Evolutionary conservation across 2,888 invertebrate species (phyloP).

Genomic region (Protophormia terraenovae): DNA sequence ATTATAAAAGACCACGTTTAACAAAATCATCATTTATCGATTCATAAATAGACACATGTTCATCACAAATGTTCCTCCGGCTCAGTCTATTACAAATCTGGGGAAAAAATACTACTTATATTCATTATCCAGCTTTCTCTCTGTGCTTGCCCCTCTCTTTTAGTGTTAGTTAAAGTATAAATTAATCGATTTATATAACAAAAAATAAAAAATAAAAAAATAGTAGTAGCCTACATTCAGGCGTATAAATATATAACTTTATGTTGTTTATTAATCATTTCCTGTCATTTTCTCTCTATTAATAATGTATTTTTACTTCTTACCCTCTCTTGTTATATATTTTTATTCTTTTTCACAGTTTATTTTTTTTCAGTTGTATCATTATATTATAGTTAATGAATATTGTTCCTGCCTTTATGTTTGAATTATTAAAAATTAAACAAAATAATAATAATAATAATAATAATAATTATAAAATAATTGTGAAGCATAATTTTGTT

Average conservation of each 20-base stretch:
- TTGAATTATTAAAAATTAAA: neutral
- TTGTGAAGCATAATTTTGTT: slow-evolving; percentile 22
- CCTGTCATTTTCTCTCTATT: neutral
- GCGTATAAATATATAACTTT: slow-evolving; percentile 7
- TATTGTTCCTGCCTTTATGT: neutral
- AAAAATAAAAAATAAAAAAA: neutral
- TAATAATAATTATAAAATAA: slow-evolving; percentile 53
- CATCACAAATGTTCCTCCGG: too few relatives aligned
- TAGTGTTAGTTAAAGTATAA: neutral
- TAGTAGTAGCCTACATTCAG: slow-evolving; percentile 15
- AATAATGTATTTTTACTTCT: neutral
- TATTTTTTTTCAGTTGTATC: neutral
- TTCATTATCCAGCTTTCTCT: too few relatives aligned
- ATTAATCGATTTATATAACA: slow-evolving; percentile 41
- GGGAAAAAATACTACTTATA: too few relatives aligned
- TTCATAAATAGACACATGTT: slow-evolving; percentile 7
- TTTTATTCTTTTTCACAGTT: neutral
- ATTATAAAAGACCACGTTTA: slow-evolving; percentile 11
- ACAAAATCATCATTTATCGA: slow-evolving; percentile 37
- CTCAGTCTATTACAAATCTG: too few relatives aligned
- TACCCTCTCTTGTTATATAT: neutral
- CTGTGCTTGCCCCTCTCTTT: neutral
- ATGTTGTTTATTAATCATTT: slow-evolving; percentile 50
- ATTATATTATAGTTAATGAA: slow-evolving; percentile 26
- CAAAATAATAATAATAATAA: slow-evolving; percentile 8